Conservation (phyloP, 2,888 invertebrate species). For the Acleris literana region DNA sequence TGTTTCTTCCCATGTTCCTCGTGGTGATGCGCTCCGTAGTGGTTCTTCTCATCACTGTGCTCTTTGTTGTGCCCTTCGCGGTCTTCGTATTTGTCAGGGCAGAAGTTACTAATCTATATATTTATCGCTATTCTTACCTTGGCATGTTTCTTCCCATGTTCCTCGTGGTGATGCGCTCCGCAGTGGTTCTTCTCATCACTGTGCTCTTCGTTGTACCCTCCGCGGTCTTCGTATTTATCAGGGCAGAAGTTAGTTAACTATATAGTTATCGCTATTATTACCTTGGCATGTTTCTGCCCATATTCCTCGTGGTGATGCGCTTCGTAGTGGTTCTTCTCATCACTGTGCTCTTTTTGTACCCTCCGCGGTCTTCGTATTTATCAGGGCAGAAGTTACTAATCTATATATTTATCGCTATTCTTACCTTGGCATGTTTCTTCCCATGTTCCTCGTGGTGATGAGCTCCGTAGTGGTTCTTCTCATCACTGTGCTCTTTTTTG, state of each 20-base stretch:
- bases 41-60: constrained; percentile 85
- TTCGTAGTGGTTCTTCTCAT: too few relatives aligned
- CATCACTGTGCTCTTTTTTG: constrained; percentile 85
- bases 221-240: constrained; percentile 85
- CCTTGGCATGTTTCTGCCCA: too few relatives aligned
- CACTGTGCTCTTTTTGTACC: too few relatives aligned
- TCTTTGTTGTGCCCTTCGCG: constrained; percentile 85
- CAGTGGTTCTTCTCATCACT: constrained; percentile 86
- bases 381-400: too few relatives aligned
- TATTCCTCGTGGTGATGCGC: too few relatives aligned
- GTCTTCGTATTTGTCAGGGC: constrained; percentile 86
- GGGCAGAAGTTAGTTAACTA: too few relatives aligned
- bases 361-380: too few relatives aligned
- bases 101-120: too few relatives aligned
- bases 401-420: too few relatives aligned
- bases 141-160: constrained; percentile 86
- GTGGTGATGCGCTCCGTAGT: constrained; percentile 86
- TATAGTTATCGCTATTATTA: too few relatives aligned
- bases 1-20: constrained; percentile 87
- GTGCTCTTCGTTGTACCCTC: constrained; percentile 84
- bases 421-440: constrained; percentile 83
- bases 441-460: constrained; percentile 88
- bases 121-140: constrained; percentile 57
- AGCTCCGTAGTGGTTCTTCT: constrained; percentile 85
- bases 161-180: constrained; percentile 86